Percentiles rank a stretch among this genome's conserved stretches.
These are phyloP conservation scores for Coluber constrictor DNA, from an alignment of 2,797 vertebrate species.

Conservation along the genomic window DNA sequence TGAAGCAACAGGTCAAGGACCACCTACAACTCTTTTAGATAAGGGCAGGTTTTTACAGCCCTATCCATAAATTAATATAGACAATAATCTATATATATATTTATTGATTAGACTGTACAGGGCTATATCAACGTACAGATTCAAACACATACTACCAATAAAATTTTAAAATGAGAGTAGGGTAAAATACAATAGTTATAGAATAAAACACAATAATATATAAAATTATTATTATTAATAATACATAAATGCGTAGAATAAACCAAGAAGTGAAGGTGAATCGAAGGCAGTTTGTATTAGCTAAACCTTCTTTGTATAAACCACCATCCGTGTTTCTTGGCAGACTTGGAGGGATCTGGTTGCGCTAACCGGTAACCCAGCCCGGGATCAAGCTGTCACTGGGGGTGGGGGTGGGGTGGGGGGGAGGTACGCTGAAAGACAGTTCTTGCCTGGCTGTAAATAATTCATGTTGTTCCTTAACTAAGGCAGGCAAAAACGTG, in stretches of 20 bases:
- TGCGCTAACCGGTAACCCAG: conserved; percentile 59
- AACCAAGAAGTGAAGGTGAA: neutral
- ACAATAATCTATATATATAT: too few species aligned
- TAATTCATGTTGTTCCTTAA: conserved; percentile 58
- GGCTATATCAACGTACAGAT: too few species aligned
- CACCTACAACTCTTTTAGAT: too few species aligned
- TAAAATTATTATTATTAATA: too few species aligned
- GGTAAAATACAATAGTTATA: too few species aligned
- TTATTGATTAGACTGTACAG: too few species aligned
- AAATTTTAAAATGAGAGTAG: too few species aligned
- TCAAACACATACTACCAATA: too few species aligned
- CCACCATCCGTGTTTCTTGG: neutral
- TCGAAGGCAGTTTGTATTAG: neutral
- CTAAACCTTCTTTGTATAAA: neutral
- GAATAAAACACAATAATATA: too few species aligned
- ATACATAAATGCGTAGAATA: neutral
- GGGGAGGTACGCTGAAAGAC: conserved; percentile 20
- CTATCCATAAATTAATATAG: too few species aligned
- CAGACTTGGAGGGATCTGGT: conserved; percentile 40
- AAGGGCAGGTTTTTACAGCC: too few species aligned
- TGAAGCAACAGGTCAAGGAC: too few species aligned
- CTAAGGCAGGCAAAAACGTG: conserved; percentile 15
- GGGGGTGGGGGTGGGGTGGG: neutral
- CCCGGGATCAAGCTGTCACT: neutral
- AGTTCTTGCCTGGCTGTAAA: conserved; percentile 46